Evolutionary conservation across 2,113 vertebrate genomes (phyloP), one percentile per base, ranked within the genome.

Genomic region (Pteronura brasiliensis): DNA sequence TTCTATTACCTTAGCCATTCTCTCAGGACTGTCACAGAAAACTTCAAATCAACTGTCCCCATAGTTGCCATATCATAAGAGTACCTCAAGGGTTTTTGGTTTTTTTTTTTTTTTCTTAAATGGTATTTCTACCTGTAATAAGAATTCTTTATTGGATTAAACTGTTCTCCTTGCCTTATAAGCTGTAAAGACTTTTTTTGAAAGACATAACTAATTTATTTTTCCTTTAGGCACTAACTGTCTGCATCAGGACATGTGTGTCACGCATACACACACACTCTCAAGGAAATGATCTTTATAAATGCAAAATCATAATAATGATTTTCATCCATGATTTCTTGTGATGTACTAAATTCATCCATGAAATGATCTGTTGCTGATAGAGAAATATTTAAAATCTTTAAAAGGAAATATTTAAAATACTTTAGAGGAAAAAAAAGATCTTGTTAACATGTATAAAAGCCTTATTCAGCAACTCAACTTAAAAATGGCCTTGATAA

Each of bases 231-330:
- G 8, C 20, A 82, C 5, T 27, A 42, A 34, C 1, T 91, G 25
- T 91, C 21, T 84, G 11, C 72, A 91, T 39, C 65, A 36, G 47
- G 34, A 13, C 12, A 14, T 44, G 31, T 6, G 20, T 13, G 4
- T 25, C 36, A 23, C 57, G 57, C 39, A 42, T 15, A 52, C 3
- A 34, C 15, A 61, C 36, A 20, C 8, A 34, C 20, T 61, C 44
- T 95, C 36, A 34, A 14, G 93, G 63, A 79, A 96, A 93, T n/a
- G n/a, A n/a, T n/a, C 15, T 96, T 20, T 93, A 49, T 69, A 84
- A 93, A 82, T 65, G 34, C 44, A 95, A 96, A 93, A 80, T 71
- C 17, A 44, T 25, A 93, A 80, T 21, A 93, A 80, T n/a, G 57
- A 95, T 89, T 49, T 83, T 79, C 55, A 74, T 83, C 87, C 44